Conservation (phyloP, 2,888 invertebrate species). For the Trissolcus brochymenae region DNA sequence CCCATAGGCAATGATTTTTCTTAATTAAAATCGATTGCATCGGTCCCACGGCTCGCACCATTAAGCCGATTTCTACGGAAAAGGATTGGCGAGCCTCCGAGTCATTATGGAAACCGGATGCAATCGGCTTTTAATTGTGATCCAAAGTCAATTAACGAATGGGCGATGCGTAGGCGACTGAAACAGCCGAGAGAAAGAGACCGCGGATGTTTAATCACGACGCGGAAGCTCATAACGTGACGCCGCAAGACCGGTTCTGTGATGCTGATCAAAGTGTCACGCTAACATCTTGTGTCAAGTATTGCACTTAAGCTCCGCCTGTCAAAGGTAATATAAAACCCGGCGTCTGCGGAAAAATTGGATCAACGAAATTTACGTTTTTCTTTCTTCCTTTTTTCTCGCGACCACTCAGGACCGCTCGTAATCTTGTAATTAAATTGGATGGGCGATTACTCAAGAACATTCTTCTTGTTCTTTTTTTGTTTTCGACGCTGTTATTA, state of each 20-base stretch:
- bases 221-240: slow-evolving; percentile 60
- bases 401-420: slow-evolving; percentile 11
- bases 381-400: neutral
- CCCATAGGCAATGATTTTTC: slow-evolving; percentile 29
- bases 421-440: slow-evolving; percentile 26
- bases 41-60: slow-evolving; percentile 37
- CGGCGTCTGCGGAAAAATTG: slow-evolving; percentile 36
- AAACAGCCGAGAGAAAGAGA: slow-evolving; percentile 10
- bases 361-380: slow-evolving; percentile 44
- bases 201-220: slow-evolving; percentile 52
- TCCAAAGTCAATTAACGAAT: slow-evolving; percentile 66
- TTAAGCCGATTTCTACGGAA: slow-evolving; percentile 52
- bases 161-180: slow-evolving; percentile 58
- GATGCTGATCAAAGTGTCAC: slow-evolving; percentile 51
- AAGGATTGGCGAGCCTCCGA: slow-evolving; percentile 48
- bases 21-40: slow-evolving; percentile 56
- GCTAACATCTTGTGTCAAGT: slow-evolving; percentile 50
- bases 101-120: slow-evolving; percentile 61
- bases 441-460: slow-evolving; percentile 8
- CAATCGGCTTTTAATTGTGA: slow-evolving; percentile 60
- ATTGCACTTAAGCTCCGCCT: slow-evolving; percentile 49
- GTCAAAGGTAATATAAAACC: slow-evolving; percentile 51
- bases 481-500: neutral
- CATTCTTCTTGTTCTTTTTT: slow-evolving; percentile 5
- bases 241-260: slow-evolving; percentile 60